Conservation (phyloP, 2,113 vertebrate genomes). For the Dromiciops gliroides region DNA sequence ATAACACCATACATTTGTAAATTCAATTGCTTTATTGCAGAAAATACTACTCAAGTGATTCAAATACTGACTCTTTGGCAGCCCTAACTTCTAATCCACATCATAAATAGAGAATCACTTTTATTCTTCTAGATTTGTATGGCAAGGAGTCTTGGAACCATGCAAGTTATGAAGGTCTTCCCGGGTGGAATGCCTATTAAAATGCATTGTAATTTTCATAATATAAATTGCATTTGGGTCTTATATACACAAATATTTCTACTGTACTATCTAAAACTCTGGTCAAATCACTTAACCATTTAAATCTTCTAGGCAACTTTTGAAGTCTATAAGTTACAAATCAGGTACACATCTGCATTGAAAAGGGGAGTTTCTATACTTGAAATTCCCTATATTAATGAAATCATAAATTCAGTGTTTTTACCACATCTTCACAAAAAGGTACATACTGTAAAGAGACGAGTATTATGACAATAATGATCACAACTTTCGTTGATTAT, state of each 20-base stretch:
- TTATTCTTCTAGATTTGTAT: background rate
- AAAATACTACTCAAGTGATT: too few relatives aligned
- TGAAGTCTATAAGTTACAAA: background rate
- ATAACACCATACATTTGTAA: too few relatives aligned
- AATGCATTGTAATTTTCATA: background rate
- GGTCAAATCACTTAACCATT: background rate
- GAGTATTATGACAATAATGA: background rate
- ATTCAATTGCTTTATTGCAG: too few relatives aligned
- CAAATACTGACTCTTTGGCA: background rate
- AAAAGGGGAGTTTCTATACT: background rate
- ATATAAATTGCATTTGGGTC: background rate
- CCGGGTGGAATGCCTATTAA: background rate
- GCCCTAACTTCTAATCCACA: background rate
- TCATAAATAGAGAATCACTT: background rate
- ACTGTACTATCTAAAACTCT: background rate
- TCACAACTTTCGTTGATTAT: conserved; percentile 70
- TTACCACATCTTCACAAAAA: background rate
- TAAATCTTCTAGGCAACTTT: background rate
- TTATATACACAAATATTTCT: background rate
- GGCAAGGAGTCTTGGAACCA: background rate
- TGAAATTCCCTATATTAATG: background rate
- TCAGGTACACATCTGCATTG: background rate
- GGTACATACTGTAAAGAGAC: background rate
- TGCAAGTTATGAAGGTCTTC: background rate
- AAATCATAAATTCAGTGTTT: conserved; percentile 1